Base-by-base conservation (phyloP, 2,888 invertebrate species). In the Leistus spinibarbis region DNA sequence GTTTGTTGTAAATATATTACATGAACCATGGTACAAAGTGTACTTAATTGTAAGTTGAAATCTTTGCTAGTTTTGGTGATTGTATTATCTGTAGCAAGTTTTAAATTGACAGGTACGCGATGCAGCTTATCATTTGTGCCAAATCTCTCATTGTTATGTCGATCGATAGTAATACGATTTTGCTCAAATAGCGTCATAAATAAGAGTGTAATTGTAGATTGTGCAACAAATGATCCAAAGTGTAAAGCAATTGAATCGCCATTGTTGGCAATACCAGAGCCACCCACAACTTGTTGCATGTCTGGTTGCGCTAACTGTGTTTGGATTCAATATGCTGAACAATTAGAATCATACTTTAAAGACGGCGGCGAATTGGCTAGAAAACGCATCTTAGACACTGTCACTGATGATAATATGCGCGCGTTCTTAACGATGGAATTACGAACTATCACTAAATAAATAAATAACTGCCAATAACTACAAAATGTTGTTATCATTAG, bases 271-370 rank as follows among this genome's bases (percentile, higher is more conserved):
- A 81, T 88, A 78, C 92, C 92, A 10, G 90, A 91, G 76, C 90
- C 90, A 54, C 97, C 97, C 0, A 93, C 94, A 1, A 92, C 90
- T 23, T 98, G 97, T 84, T 98, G 97, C 82, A 93, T 93, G 90
- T 94, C 95, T 0, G 97, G 97, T 0, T 98, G 98, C 86, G 88
- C 93, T 0, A 97, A 96, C 85, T 98, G 98, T 84, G 97, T 98
- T 3, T 97, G 95, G 93, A 91, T 98, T 69, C 90, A 92, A 16
- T 97, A 97, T 88, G 97, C 96, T 0, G 93, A 96, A 80, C 90
- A 93, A 20, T 81, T 97, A 62, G 87, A 89, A 2, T 83, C 87
- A 69, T 83, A 83, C 77, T 85, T 81, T 77, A 85, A 89, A 77
- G 91, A 91, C 79, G 92, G 93, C 17, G 92, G 92, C 0, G 90